Evolutionary conservation across 2,888 invertebrate genomes (phyloP), one percentile per base, ranked within the genome.

Genomic region (Notocelia uddmanniana): DNA sequence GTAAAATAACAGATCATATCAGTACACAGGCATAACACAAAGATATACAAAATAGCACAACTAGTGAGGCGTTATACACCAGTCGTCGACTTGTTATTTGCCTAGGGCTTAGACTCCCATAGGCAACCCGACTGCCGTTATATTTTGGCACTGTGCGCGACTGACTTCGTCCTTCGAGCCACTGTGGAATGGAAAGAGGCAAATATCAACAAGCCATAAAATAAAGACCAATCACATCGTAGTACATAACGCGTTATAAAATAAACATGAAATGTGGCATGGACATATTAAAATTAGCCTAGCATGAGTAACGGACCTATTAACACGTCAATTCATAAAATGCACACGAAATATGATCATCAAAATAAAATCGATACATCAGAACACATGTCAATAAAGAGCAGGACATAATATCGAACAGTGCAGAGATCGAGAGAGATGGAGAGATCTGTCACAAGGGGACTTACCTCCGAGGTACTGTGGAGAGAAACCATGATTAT

Each of bases 401-500:
- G 50, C 60, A 55, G 59, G 68, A 57, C 54, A 73, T 73, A 71
- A 70, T 73, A 71, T 64, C 75, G 74, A 75, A 68, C 59, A 75
- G 74, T 75, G 75, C 69, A 69, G 48, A 68, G 73, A 72, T 73
- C 67, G 68, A 67, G 55, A 68, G 64, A 74, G 72, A 60, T 58
- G 58, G 50, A 26, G 66, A 66, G 64, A 66, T 66, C 66, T 62
- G 60, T 72, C 67, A 63, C 67, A 82, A 88, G 91, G 92, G 85
- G 79, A 92, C 93, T 93, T 89, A 93, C 93, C 93, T 88, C 82
- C 71, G 75, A 81, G 86, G 86, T 87, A 63, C 92, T 92, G 92
- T 91, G 91, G 85, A 93, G 83, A 93, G 88, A 92, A 89, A 83
- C 81, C 85, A 87, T 85, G 79, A 89, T 92, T 90, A 92, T 88